Evolutionary conservation across 2,113 vertebrate genomes (phyloP), one percentile per base, ranked within the genome.

Genomic region (Caranx ignobilis): DNA sequence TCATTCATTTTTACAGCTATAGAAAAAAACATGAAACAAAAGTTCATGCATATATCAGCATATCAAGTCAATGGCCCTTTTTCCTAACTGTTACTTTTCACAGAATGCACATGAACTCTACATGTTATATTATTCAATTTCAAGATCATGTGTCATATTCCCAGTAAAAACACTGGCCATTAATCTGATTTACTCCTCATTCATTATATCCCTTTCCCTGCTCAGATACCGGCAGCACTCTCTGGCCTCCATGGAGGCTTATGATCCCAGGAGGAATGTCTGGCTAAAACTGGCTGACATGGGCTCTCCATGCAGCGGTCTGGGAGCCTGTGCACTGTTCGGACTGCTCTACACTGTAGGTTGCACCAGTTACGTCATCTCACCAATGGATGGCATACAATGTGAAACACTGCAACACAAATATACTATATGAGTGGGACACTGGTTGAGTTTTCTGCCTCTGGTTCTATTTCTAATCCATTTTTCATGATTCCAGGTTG

Each of bases 271-370:
- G 35, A 87, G 64, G 16, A 92, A 92, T 1, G 48, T 82, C 15
- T 96, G 96, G 96, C 70, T 96, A 6, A 91, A 75, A 39, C 90
- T 96, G 76, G 89, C 94, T 0, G 83, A 93, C 52, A 95, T 96
- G 95, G 77, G 19, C 3, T 63, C 67, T 2, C 93, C 96, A 0
- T 94, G 95, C 70, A 96, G 96, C 13, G 95, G 96, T 3, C 91
- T 96, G 18, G 96, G 94, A 45, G 94, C 95, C n/a, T 95, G 95
- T 8, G 72, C 94, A 5, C 92, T 96, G 5, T 95, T 95, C 16
- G 95, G 95, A 47, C 94, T 96, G 10, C 86, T 96, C 60, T 96
- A 96, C 87, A 90, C 93, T 6, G 93, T 94, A 85, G 13, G 91
- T 83, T 62, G 1, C 68, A 66, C 31, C 48, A 32, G n/a, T 66